Evolutionary conservation across 2,888 invertebrate genomes (phyloP).

Genomic region (Ametastegia equiseti): DNA sequence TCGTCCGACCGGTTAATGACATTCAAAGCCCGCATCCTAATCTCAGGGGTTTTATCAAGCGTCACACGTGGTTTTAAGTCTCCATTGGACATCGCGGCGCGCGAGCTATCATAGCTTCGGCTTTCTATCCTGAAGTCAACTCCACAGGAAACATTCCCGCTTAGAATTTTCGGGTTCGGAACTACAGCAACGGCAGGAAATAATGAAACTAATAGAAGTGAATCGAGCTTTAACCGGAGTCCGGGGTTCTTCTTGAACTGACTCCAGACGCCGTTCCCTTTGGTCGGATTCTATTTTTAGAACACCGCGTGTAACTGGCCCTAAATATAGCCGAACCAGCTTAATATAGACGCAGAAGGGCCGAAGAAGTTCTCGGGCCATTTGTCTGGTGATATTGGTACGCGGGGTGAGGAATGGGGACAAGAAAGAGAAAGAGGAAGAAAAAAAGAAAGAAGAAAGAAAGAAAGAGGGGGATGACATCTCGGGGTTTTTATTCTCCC

Average conservation of each 20-base stretch:
- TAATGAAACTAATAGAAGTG: not conserved
- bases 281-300: slow-evolving; percentile 43
- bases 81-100: not conserved
- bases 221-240: not conserved
- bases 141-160: not conserved
- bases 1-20: not conserved
- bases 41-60: not conserved
- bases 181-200: not conserved
- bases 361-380: slow-evolving; percentile 20
- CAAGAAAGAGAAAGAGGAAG: not conserved
- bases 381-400: slow-evolving; percentile 41
- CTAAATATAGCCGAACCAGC: slow-evolving; percentile 53
- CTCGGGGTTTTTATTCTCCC: not conserved
- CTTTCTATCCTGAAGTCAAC: not conserved
- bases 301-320: slow-evolving; percentile 48
- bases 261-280: slow-evolving; percentile 43
- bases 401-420: not conserved
- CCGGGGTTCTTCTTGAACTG: not conserved
- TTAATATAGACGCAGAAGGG: slow-evolving; percentile 49
- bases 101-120: not conserved
- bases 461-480: not conserved
- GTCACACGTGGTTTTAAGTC: not conserved
- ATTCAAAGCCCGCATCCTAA: slow-evolving; percentile 27
- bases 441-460: not conserved
- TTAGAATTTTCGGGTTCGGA: not conserved